Evolutionary conservation across 2,113 vertebrate species (phyloP), one percentile per base, ranked within the genome.

Genomic region (Psittacula cyanocephala): DNA sequence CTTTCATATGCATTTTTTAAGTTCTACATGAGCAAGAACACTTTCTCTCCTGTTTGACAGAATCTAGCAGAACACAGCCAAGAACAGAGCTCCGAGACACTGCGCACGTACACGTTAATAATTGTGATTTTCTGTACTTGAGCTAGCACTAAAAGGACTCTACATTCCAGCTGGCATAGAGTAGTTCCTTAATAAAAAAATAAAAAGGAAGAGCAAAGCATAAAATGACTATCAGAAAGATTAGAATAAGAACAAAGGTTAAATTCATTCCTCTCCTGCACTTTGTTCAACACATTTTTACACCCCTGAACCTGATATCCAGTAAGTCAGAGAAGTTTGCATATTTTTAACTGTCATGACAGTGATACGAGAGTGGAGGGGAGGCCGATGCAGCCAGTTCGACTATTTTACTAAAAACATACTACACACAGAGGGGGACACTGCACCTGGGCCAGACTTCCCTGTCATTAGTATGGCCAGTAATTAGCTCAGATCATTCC

Each of bases 81-180:
- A 77, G 60, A 94, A 27, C 8, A 74, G 29, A 72, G 20, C 20
- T 94, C 87, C 28, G 6, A 85, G 46, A 47, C 47, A 50, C 37
- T 70, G 82, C 20, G 65, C 62, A 64, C 1, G 3, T 46, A 78
- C 31, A 92, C 46, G 24, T 46, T 62, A 90, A 83, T 67, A 83
- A 90, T 3, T 70, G 53, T 64, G 83, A 71, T 84, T 78, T 92
- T 86, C 87, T 84, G 55, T 93, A 92, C 74, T 77, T 88, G 12
- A 90, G 43, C 53, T 76, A 77, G 37, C 43, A 74, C 33, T 84
- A 74, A 88, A 93, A 75, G 60, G 39, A 22, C 39, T 67, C 55
- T 62, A 28, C 37, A 18, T 17, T 81, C 37, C 64, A 86, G 49
- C 19, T 57, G 11, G 43, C 4, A 1, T 22, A 37, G 2, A 79